Conservation (phyloP, 2,797 vertebrate genomes). For the Sebastes cheni region DNA sequence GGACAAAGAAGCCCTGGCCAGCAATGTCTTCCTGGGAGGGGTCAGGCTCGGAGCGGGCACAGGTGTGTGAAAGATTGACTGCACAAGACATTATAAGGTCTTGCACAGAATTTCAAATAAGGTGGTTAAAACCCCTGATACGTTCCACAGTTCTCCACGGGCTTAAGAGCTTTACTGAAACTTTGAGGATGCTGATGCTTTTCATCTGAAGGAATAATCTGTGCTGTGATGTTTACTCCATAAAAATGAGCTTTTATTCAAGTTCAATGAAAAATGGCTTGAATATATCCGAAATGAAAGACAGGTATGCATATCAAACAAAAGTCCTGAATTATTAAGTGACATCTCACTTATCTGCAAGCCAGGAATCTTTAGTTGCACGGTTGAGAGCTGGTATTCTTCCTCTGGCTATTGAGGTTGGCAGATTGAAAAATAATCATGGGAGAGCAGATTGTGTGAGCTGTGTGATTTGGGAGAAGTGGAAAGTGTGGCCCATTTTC, state of each 20-base stretch:
- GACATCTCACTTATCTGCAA: background rate
- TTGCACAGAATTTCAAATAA: slow-evolving; percentile 1
- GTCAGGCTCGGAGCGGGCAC: slow-evolving; percentile 91
- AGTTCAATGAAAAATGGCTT: background rate
- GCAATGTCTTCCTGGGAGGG: slow-evolving; percentile 95
- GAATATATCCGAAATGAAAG: background rate
- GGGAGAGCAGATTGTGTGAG: slow-evolving; percentile 2
- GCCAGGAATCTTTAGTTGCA: background rate
- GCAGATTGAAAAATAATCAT: slow-evolving; percentile 1
- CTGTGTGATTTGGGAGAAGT: background rate
- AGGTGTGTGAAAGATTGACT: slow-evolving; percentile 68
- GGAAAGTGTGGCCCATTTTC: background rate
- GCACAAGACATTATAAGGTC: background rate
- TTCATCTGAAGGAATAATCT: background rate
- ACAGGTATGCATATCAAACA: background rate
- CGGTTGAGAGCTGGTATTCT: background rate
- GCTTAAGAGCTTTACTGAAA: background rate
- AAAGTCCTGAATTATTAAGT: background rate
- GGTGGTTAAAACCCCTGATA: background rate
- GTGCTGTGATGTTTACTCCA: background rate
- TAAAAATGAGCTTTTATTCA: background rate
- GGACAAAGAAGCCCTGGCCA: slow-evolving; percentile 96
- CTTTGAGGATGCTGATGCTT: background rate
- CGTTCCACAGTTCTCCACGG: background rate
- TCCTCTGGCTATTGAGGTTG: slow-evolving; percentile 23